A percentile compares a stretch with the other conserved stretches of the same genome.
These are phyloP conservation scores for Drosophila insularis DNA, from an alignment of 1,140 invertebrate genomes.

Conservation along the genomic window DNA sequence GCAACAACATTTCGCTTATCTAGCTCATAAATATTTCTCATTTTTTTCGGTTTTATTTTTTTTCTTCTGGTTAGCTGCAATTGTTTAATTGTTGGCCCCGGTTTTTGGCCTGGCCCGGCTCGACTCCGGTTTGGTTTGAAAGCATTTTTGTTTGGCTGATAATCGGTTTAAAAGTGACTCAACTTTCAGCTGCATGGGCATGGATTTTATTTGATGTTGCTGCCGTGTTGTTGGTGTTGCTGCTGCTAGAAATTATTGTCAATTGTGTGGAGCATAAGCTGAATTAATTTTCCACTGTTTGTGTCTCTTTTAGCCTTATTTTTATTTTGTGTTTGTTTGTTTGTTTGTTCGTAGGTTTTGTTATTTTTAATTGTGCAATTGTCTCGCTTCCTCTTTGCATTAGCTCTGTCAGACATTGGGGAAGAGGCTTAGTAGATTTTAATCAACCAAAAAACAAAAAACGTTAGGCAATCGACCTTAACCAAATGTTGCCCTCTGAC, in stretches of 20 bases:
- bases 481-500: slow-evolving; percentile 50
- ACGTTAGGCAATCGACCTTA: slow-evolving; percentile 58
- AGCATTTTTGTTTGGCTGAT: slow-evolving; percentile 51
- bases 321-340: slow-evolving; percentile 33
- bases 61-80: slow-evolving; percentile 49
- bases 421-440: slow-evolving; percentile 13
- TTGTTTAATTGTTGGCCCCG: slow-evolving; percentile 73
- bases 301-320: slow-evolving; percentile 19
- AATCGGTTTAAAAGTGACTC: slow-evolving; percentile 68
- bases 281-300: slow-evolving; percentile 60
- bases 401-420: not conserved
- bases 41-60: slow-evolving; percentile 35
- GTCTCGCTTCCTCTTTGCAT: slow-evolving; percentile 32
- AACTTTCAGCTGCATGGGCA: slow-evolving; percentile 55
- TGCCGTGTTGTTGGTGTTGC: slow-evolving; percentile 22
- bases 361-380: slow-evolving; percentile 70
- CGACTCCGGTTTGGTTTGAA: slow-evolving; percentile 30
- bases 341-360: slow-evolving; percentile 25
- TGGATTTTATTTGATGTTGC: slow-evolving; percentile 40
- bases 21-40: slow-evolving; percentile 55
- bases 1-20: slow-evolving; percentile 48
- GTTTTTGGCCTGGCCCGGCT: slow-evolving; percentile 24
- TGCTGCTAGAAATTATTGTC: slow-evolving; percentile 67
- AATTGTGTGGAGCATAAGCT: slow-evolving; percentile 65
- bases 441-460: slow-evolving; percentile 6